A percentile compares a stretch with the other conserved stretches of the same genome.
phyloP scores from a whole-genome alignment of 2,113 vertebrate genomes.

The Ictidomys tridecemlineatus region DNA sequence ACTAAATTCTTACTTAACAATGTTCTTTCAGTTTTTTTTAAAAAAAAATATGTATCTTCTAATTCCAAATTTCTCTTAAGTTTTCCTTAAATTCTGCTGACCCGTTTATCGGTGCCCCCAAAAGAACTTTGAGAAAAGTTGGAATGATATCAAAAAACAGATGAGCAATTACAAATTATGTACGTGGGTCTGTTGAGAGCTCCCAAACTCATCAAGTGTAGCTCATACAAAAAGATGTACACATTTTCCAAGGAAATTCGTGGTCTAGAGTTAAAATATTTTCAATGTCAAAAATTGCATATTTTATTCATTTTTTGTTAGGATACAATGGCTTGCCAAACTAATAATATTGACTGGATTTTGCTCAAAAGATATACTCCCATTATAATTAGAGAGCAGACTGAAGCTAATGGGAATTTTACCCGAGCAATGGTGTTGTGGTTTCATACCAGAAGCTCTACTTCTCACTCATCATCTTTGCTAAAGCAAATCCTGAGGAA shows the following conservation, averaged over 20 bases:
- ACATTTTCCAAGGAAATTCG: conserved; percentile 25
- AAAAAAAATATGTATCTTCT: not conserved
- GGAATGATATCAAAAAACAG: not conserved
- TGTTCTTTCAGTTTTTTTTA: not conserved
- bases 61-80: conserved; percentile 40
- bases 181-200: not conserved
- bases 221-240: not conserved
- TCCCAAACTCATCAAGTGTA: not conserved
- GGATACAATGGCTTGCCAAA: conserved; percentile 6
- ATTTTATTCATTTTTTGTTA: conserved; percentile 39
- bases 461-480: not conserved
- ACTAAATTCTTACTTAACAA: not conserved
- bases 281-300: conserved; percentile 40
- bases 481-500: conserved; percentile 1
- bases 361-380: conserved; percentile 21
- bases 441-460: not conserved
- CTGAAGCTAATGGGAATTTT: not conserved
- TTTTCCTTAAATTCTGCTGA: conserved; percentile 8
- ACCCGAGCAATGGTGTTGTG: not conserved
- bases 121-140: not conserved
- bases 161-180: not conserved
- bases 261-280: conserved; percentile 31
- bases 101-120: not conserved
- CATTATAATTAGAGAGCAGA: conserved; percentile 22
- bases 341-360: conserved; percentile 34